Conservation (phyloP, 2,113 vertebrate genomes). For the Ochotona curzoniae region DNA sequence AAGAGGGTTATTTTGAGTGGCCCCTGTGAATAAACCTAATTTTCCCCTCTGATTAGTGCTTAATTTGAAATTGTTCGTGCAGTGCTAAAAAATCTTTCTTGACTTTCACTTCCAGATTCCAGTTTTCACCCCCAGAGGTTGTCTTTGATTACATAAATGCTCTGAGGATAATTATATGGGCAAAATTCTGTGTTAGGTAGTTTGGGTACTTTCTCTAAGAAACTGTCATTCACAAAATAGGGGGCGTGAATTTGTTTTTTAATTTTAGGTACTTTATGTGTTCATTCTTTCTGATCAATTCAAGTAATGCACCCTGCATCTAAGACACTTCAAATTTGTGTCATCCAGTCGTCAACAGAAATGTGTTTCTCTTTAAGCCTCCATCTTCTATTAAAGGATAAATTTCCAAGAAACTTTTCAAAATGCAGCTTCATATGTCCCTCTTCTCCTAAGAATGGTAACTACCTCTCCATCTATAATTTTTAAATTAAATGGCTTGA, state of each 20-base stretch:
- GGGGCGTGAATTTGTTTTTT: slow-evolving; percentile 16
- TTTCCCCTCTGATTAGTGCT: slow-evolving; percentile 82
- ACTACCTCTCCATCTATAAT: background rate
- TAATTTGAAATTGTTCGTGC: slow-evolving; percentile 82
- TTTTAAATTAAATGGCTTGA: background rate
- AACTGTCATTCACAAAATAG: slow-evolving; percentile 58
- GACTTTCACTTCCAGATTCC: slow-evolving; percentile 76
- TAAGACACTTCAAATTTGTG: background rate
- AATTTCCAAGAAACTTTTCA: slow-evolving; percentile 3
- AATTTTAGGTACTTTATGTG: slow-evolving; percentile 35
- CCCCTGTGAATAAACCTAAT: slow-evolving; percentile 82
- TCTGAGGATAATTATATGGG: slow-evolving; percentile 78
- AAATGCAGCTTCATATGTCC: background rate
- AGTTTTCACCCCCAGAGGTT: slow-evolving; percentile 76
- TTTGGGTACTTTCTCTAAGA: slow-evolving; percentile 63
- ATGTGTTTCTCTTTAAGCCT: slow-evolving; percentile 15
- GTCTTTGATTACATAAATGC: slow-evolving; percentile 80
- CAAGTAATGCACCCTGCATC: background rate
- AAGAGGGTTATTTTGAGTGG: slow-evolving; percentile 81
- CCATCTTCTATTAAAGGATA: background rate
- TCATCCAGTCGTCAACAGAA: background rate
- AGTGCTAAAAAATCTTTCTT: slow-evolving; percentile 80
- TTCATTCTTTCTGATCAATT: slow-evolving; percentile 19
- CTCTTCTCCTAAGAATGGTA: background rate
- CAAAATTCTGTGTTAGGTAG: slow-evolving; percentile 77